Conservation (phyloP, 1,140 invertebrate species). For the Platyura marginata region DNA sequence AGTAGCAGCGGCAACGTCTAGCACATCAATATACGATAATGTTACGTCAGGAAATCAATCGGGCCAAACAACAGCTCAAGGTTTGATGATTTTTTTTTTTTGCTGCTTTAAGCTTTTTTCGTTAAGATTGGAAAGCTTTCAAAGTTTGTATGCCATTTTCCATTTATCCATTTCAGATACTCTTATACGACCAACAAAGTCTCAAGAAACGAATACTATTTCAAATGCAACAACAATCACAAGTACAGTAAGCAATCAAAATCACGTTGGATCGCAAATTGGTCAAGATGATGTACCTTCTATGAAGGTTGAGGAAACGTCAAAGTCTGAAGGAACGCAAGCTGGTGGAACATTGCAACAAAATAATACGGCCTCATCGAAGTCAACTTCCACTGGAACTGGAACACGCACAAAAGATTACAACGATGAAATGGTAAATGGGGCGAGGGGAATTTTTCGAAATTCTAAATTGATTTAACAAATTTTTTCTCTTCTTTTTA, state of each 20-base stretch:
- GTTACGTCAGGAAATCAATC: constrained; percentile 39
- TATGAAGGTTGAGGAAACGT: constrained; percentile 26
- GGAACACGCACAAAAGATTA: constrained; percentile 23
- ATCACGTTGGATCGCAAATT: constrained; percentile 25
- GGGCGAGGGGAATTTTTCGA: no score
- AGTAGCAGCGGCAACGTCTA: constrained; percentile 64
- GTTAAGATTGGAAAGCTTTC: no score
- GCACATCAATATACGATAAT: constrained; percentile 79
- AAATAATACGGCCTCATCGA: constrained; percentile 25
- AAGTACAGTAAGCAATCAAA: constrained; percentile 33
- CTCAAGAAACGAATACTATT: constrained; percentile 41
- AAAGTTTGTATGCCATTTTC: no score
- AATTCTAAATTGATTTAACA: neutral
- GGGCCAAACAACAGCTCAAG: constrained; percentile 32
- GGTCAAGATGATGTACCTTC: constrained; percentile 17
- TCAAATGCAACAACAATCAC: constrained; percentile 37
- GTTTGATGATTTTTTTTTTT: no score
- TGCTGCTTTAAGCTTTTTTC: no score
- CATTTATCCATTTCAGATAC: neutral
- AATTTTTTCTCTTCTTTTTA: neutral
- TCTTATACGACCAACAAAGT: constrained; percentile 31
- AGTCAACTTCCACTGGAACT: constrained; percentile 37
- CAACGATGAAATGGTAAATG: constrained; percentile 22
- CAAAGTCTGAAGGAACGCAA: constrained; percentile 64
- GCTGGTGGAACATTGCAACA: constrained; percentile 46